These are phyloP conservation scores for Passerina amoena DNA, from an alignment of 2,113 vertebrate genomes.

Conservation along the genomic window DNA sequence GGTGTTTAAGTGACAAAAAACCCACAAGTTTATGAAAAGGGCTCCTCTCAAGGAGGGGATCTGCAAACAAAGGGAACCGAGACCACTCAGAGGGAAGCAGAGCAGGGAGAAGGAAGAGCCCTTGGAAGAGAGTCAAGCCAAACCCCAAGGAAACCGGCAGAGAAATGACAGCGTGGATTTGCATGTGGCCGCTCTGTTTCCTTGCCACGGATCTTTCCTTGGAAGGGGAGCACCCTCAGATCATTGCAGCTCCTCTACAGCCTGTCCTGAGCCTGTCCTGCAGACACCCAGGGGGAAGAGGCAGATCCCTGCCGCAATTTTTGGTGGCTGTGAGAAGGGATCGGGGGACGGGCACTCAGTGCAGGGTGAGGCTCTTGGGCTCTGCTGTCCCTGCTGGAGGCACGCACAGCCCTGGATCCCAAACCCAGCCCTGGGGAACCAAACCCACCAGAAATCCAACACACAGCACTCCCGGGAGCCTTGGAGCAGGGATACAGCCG, in stretches of 20 bases:
- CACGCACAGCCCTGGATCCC: not conserved
- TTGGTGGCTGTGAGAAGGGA: not conserved
- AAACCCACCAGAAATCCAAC: not conserved
- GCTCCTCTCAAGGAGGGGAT: not conserved
- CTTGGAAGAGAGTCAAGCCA: conserved; percentile 11
- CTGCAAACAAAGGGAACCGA: not conserved
- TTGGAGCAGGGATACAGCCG: not conserved
- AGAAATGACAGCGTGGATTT: not conserved
- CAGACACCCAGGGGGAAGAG: not conserved
- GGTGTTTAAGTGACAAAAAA: conserved; percentile 38
- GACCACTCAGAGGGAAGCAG: not conserved
- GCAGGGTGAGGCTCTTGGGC: not conserved
- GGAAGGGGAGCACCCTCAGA: not conserved
- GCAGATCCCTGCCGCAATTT: not conserved
- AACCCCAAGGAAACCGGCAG: not conserved
- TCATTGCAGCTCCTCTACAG: not conserved
- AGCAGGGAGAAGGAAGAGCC: conserved; percentile 4
- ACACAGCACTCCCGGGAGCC: accelerated
- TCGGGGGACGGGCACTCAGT: accelerated
- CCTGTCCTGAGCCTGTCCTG: not conserved
- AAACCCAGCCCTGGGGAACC: not conserved
- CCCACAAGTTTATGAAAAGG: conserved; percentile 17
- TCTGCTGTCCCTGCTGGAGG: not conserved
- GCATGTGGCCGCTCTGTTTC: not conserved
- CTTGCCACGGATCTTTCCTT: not conserved